These are phyloP conservation scores for Arctocebus calabarensis DNA, from an alignment of 2,797 vertebrate species.

Conservation along the genomic window DNA sequence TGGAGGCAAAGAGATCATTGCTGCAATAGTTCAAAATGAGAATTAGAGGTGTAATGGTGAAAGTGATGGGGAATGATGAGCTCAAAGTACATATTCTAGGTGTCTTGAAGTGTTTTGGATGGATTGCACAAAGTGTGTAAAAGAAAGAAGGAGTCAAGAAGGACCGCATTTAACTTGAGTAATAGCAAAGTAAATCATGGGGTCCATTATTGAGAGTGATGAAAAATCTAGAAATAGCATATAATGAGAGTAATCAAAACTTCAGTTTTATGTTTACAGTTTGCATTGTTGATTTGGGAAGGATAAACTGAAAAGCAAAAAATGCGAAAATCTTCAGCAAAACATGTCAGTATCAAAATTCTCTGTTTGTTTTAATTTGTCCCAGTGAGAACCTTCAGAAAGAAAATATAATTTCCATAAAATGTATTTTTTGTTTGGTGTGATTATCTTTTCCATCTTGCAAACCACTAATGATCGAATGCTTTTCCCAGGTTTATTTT, in stretches of 20 bases:
- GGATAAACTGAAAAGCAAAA: not conserved
- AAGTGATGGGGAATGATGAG: not conserved
- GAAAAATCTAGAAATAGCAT: not conserved
- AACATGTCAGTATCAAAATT: not conserved
- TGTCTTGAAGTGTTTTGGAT: not conserved
- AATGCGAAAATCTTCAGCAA: not conserved
- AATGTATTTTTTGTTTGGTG: not conserved
- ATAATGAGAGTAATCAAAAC: accelerated
- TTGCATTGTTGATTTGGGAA: not conserved
- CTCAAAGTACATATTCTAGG: not conserved
- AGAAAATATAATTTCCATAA: not conserved
- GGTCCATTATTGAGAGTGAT: not conserved
- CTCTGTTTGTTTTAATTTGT: not conserved
- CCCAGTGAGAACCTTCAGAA: not conserved
- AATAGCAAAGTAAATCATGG: not conserved
- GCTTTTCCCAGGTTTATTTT: not conserved
- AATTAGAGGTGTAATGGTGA: not conserved
- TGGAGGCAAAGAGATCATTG: not conserved
- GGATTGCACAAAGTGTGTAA: not conserved
- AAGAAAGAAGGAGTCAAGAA: not conserved
- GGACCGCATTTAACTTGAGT: not conserved
- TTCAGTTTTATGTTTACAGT: not conserved
- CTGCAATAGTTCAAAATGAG: not conserved
- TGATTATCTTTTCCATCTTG: not conserved
- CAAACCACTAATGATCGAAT: not conserved